phyloP scores from a whole-genome alignment of 1,140 invertebrate genomes.

The Leptinotarsa lineolata region DNA sequence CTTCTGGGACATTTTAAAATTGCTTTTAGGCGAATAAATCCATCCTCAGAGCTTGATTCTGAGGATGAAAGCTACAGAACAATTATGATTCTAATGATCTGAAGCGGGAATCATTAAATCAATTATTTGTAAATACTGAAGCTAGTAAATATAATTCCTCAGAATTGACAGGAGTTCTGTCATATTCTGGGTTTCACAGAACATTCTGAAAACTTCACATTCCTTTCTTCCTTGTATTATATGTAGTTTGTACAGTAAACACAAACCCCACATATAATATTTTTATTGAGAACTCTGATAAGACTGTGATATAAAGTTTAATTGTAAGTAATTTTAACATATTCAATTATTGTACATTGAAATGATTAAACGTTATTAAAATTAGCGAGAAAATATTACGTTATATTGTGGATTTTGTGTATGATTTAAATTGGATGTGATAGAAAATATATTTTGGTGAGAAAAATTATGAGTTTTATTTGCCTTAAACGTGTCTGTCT shows the following conservation, averaged over 20 bases:
- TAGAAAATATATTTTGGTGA: constrained; percentile 52
- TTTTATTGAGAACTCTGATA: constrained; percentile 46
- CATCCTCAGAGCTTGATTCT: too few species aligned
- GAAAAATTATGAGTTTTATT: constrained; percentile 48
- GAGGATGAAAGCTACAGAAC: too few species aligned
- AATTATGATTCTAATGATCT: too few species aligned
- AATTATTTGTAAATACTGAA: too few species aligned
- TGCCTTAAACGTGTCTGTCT: constrained; percentile 41
- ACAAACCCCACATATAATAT: constrained; percentile 46
- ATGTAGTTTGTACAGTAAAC: constrained; percentile 25
- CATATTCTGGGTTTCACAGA: too few species aligned
- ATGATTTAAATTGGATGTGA: constrained; percentile 45
- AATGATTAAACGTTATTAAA: constrained; percentile 21
- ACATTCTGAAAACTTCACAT: background rate
- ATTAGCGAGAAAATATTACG: constrained; percentile 33
- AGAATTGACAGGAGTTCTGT: too few species aligned
- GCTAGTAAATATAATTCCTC: too few species aligned
- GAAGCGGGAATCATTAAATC: too few species aligned
- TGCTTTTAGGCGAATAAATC: too few species aligned
- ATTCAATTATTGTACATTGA: constrained; percentile 41
- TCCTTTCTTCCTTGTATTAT: background rate
- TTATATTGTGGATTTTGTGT: constrained; percentile 48
- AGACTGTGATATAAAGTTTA: constrained; percentile 48
- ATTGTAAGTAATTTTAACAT: constrained; percentile 47
- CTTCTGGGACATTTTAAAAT: too few species aligned